Evolutionary conservation across 2,888 invertebrate genomes (phyloP), one percentile per base, ranked within the genome.

Genomic region (Sphaeridia pumilis): DNA sequence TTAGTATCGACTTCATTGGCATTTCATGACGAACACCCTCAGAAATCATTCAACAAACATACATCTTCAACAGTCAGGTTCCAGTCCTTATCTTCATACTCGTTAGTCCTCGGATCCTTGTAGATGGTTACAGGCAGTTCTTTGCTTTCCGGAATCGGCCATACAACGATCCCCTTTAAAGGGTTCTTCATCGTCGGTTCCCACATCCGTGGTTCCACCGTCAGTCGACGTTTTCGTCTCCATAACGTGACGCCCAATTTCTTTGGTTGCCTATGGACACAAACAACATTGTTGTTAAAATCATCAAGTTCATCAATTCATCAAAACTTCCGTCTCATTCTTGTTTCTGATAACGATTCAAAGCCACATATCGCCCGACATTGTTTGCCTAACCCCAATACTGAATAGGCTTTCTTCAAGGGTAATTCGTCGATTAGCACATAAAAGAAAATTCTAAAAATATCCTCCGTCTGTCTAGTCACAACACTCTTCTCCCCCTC

Each of bases 51-150:
- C n/a, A n/a, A n/a, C n/a, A n/a, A n/a, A 26, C 83, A 81, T 71
- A 94, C 93, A 80, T 95, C 93, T 77, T 95, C 94, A 52, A 95
- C 77, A 45, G 89, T 84, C 70, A 95, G 92, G 42, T 84, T 87
- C 95, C 94, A 95, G 70, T 94, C 94, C 70, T 95, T 95, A 68
- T 94, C 93, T 71, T 95, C 95, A 54, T 90, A 79, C 69, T 92
- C 88, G 67, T 84, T 84, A 47, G 87, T 87, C 61, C 92, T 76
- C 5, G 87, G 84, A 73, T 93, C 92, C 70, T 89, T 86, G 73
- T 94, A 95, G 59, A 95, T 74, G 0, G 94, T 95, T 46, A 94
- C 87, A 2, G 87, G 85, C 56, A 93, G 86, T 58, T 90, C 86
- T 66, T 92, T 84, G 74, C 94, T 94, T 72, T 93, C 92, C 2